Conservation (phyloP, 2,797 vertebrate genomes). For the Cheirogaleus major region DNA sequence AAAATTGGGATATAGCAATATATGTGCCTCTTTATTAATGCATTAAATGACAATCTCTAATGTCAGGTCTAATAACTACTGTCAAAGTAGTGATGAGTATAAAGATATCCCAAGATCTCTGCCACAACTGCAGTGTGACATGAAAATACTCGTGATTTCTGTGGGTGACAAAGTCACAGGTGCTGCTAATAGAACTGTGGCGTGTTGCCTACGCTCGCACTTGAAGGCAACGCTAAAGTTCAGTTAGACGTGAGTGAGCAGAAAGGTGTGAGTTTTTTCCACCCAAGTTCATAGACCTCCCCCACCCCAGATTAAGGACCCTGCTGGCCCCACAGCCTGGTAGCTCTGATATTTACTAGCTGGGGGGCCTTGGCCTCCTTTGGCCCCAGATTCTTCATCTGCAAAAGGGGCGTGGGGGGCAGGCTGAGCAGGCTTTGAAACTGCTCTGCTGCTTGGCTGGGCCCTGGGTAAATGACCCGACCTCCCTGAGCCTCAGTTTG, state of each 20-base stretch:
- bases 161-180: background rate
- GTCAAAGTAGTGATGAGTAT: background rate
- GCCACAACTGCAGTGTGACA: background rate
- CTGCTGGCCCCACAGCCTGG: background rate
- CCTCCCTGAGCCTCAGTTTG: background rate
- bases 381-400: background rate
- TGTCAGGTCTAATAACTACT: background rate
- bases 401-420: background rate
- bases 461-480: background rate
- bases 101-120: background rate
- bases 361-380: background rate
- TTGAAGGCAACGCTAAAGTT: background rate
- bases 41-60: background rate
- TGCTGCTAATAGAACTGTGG: background rate
- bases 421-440: background rate
- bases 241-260: background rate
- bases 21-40: background rate
- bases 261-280: background rate
- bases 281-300: background rate
- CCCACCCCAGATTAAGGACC: background rate
- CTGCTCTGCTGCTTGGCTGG: accelerated
- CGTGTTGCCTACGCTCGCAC: background rate
- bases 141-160: background rate
- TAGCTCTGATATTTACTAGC: background rate
- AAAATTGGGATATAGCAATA: background rate